Conservation (phyloP, 2,797 vertebrate genomes). For the Bothrops alternatus region DNA sequence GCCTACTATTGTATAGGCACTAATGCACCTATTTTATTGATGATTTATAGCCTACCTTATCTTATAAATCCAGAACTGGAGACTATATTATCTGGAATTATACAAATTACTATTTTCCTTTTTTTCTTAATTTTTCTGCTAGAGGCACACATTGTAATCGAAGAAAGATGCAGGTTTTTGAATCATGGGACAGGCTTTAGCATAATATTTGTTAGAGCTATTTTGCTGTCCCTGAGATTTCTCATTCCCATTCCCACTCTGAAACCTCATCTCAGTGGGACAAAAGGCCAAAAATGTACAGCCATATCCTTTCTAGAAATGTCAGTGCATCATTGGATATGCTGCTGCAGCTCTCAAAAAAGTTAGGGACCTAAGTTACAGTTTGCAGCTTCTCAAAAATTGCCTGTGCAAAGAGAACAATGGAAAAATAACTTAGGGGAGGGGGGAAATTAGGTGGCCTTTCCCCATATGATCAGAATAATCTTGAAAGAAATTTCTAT, state of each 20-base stretch:
- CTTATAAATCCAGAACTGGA: not conserved
- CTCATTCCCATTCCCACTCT: not conserved
- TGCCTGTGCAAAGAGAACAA: not conserved
- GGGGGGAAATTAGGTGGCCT: not conserved
- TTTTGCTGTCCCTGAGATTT: not conserved
- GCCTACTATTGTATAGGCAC: slow-evolving; percentile 37
- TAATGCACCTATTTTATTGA: not conserved
- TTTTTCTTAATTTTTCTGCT: not conserved
- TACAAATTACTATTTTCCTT: not conserved
- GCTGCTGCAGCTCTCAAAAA: not conserved
- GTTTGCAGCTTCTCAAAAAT: not conserved
- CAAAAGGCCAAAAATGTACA: not conserved
- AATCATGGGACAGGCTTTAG: accelerated
- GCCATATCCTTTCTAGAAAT: not conserved
- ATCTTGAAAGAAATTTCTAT: not conserved
- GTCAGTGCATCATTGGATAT: not conserved
- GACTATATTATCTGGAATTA: slow-evolving; percentile 14
- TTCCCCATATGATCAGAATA: not conserved
- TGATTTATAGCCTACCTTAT: not conserved
- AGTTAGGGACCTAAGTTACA: not conserved
- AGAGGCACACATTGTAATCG: not conserved
- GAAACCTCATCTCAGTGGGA: not conserved
- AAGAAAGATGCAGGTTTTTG: slow-evolving; percentile 27
- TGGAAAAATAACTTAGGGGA: not conserved
- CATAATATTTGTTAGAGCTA: not conserved